These are phyloP conservation scores for Tonatia bakeri DNA, from an alignment of 2,113 vertebrate genomes.

Conservation along the genomic window DNA sequence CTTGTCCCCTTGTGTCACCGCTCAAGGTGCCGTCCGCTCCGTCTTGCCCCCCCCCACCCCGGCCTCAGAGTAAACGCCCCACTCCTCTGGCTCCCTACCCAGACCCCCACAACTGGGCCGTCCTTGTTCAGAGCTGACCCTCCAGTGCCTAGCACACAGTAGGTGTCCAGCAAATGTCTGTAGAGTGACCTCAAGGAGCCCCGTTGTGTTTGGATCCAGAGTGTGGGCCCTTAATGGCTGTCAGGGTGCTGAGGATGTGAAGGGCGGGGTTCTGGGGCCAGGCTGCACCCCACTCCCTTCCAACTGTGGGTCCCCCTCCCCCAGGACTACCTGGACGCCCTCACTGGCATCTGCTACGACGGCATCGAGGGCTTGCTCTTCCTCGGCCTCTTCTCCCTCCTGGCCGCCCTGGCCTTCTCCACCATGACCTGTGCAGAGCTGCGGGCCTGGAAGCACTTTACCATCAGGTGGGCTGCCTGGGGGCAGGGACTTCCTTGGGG, in stretches of 20 bases:
- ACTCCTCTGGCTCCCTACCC: neutral
- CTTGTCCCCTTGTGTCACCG: neutral
- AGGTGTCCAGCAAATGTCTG: neutral
- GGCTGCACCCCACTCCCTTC: accelerated
- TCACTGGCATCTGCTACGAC: conserved; percentile 93
- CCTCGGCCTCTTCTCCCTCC: conserved; percentile 91
- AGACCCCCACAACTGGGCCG: neutral
- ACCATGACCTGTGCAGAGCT: conserved; percentile 89
- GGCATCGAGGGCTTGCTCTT: conserved; percentile 94
- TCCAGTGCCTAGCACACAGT: neutral
- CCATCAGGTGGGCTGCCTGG: conserved; percentile 81
- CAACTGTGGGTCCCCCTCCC: accelerated
- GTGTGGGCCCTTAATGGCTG: accelerated
- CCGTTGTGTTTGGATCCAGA: accelerated
- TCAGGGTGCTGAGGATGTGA: neutral
- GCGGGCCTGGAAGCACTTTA: conserved; percentile 86
- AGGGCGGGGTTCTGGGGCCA: neutral
- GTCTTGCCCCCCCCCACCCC: neutral
- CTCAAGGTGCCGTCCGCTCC: accelerated
- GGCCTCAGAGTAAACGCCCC: neutral
- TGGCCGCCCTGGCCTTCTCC: conserved; percentile 90
- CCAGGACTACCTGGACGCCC: conserved; percentile 95
- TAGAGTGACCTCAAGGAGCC: neutral
- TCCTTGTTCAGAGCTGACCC: neutral
- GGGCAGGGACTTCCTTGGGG: neutral